Base-by-base conservation (phyloP, 1,140 invertebrate species). In the Drosophila tropicalis region DNA sequence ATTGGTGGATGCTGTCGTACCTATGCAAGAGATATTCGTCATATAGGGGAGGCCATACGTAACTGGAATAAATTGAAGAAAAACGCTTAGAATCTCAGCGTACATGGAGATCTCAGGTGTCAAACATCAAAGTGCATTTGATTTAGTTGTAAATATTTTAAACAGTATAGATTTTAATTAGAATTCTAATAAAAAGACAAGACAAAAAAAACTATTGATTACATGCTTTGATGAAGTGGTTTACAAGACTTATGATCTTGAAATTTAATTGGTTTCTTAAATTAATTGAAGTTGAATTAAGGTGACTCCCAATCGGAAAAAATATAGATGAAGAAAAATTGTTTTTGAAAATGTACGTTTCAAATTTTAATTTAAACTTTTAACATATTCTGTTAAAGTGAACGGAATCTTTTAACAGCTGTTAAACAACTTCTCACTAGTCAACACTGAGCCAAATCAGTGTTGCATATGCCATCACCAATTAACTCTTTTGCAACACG, bases 1-100 rank as follows among this genome's bases (percentile, higher is more conserved):
- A 94, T 97, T 64, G 97, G 96, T 7, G 96, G 97, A 1, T 97
- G 96, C 82, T 97, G 97, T 85, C 93, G 96, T 70, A 95, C 95
- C 0, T 94, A 94, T 76, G 94, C 94, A 12, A 87, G 93, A 5
- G 95, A 96, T 84, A 94, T 97, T 19, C 78, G 81, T 6, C 90
- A 91, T 44, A 94, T 95, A 41, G 82, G 92, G 17, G 69, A 81
- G 39, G 81, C 92, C 69, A 92, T 95, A 7, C 70, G 60, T 19
- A 62, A 36, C 34, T 47, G 84, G 25, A 91, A 91, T 41, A 72
- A 74, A 62, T 65, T 75, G 17, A 86, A 79, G 7, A 89, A 91
- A 67, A n/a, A 72, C n/a, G 70, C 76, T 22, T 85, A 57, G 7
- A n/a, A 5, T 12, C 12, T 9, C 41, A 41, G 5, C 70, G 1